Evolutionary conservation across 2,888 invertebrate genomes (phyloP).

Genomic region (Metellina segmentata): DNA sequence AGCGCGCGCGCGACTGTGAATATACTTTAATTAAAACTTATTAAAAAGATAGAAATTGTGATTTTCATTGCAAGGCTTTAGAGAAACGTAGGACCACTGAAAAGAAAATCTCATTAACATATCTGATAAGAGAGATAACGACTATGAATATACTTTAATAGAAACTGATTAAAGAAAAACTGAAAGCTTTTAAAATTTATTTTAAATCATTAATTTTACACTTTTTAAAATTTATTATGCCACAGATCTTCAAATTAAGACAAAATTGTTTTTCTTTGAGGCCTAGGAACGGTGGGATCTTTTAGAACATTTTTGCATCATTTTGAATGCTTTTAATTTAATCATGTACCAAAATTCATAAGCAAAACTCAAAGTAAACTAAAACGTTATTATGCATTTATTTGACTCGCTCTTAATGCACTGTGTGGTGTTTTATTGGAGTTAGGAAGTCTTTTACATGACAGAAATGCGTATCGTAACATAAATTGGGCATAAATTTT

Average conservation of each 20-base stretch:
- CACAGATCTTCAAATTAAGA: not conserved
- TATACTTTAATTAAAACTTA: too few relatives aligned
- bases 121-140: too few relatives aligned
- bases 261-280: too few relatives aligned
- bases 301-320: not conserved
- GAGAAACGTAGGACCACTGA: too few relatives aligned
- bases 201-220: not conserved
- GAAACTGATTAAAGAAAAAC: too few relatives aligned
- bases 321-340: not conserved
- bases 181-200: not conserved
- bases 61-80: too few relatives aligned
- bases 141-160: too few relatives aligned
- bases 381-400: not conserved
- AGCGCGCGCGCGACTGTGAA: too few relatives aligned
- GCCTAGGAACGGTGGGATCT: too few relatives aligned
- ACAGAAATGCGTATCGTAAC: not conserved
- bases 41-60: too few relatives aligned
- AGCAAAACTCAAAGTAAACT: not conserved
- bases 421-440: not conserved
- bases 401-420: not conserved
- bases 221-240: not conserved
- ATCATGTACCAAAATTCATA: not conserved
- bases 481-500: not conserved
- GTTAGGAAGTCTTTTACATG: not conserved
- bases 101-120: too few relatives aligned